Base-by-base conservation (phyloP, 2,113 vertebrate genomes). In the Orcinus orca region DNA sequence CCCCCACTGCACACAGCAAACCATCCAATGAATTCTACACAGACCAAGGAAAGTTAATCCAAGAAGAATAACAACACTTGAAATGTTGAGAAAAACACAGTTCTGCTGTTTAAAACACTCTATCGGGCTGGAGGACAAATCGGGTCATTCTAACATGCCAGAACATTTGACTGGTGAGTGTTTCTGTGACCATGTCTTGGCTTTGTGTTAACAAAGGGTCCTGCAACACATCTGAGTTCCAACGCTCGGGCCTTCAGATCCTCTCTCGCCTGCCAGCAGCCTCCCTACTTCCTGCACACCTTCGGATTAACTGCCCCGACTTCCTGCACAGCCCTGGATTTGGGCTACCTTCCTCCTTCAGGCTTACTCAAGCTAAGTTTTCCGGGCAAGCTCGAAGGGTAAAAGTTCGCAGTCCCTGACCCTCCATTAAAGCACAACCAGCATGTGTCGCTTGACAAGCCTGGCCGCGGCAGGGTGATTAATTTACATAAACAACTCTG, bases 241-340 rank as follows among this genome's bases (percentile, higher is more conserved):
- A 4, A 44, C 1, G 47, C 95, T 85, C 53, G 20, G 79, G 71
- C 47, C 91, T 88, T 53, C 29, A 6, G 73, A 58, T 87, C 67
- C 36, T 77, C 53, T 89, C 74, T 9, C 11, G 50, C 53, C 63
- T 83, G 83, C 62, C 85, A 50, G 83, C 55, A 77, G 95, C 26
- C 96, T 95, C 62, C 44, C 84, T 76, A 67, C 92, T 97, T 96
- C 97, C 97, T 97, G 96, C 62, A 90, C 95, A 98, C 97, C 96
- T 97, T 74, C 67, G 67, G 63, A 90, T 70, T 88, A 89, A 77
- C 41, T 47, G 33, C 77, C 31, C 36, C 21, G 68, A 96, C 89
- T 97, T 97, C 94, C 95, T 96, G 82, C 80, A 70, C 38, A 86
- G 31, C 87, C 62, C 82, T 93, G 70, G 68, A 67, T 23, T 50